Evolutionary conservation across 2,888 invertebrate genomes (phyloP), one percentile per base, ranked within the genome.

Genomic region (Lampropteryx suffumata): DNA sequence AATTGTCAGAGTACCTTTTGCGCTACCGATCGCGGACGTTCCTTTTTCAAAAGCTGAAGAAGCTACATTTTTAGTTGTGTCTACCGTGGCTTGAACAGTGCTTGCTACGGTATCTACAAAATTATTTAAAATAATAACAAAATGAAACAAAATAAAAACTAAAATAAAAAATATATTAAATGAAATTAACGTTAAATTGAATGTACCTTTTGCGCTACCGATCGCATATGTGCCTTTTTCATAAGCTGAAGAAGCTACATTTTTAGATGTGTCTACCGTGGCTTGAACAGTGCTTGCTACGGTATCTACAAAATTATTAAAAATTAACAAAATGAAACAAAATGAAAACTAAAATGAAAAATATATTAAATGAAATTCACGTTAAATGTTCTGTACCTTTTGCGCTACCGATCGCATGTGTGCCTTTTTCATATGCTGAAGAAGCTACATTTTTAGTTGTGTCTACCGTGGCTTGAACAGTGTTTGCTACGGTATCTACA

Each of bases 211-310:
- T 2, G 73, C 71, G 51, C 61, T 62, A 41, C 66, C 71, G 34
- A 74, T 57, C 4, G 63, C 37, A 14, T 69, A 63, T 13, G 74
- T 53, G 7, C 78, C 65, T 26, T 68, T 74, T 24, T 74, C 76
- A 55, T 68, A 62, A 11, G 68, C 71, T 1, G 74, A 63, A 8
- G 67, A 55, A 14, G 76, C 69, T 10, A 69, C 60, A 56, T 61
- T 71, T 61, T 74, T 78, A n/a, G 79, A 74, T 0, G 71, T 73
- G 27, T 80, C 80, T 65, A 78, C 73, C 21, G 77, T 69, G 26
- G 64, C 62, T 29, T 67, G 57, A 7, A 72, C 65, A 30, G 74
- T 73, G 55, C 65, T 69, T 29, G 69, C 47, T 45, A 75, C 70
- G 3, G 71, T 63, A 44, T 76, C 76, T 75, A 74, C 28, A 34